These are phyloP conservation scores for Acrocephalus kingi DNA, from an alignment of 2,113 vertebrate species.

Conservation along the genomic window DNA sequence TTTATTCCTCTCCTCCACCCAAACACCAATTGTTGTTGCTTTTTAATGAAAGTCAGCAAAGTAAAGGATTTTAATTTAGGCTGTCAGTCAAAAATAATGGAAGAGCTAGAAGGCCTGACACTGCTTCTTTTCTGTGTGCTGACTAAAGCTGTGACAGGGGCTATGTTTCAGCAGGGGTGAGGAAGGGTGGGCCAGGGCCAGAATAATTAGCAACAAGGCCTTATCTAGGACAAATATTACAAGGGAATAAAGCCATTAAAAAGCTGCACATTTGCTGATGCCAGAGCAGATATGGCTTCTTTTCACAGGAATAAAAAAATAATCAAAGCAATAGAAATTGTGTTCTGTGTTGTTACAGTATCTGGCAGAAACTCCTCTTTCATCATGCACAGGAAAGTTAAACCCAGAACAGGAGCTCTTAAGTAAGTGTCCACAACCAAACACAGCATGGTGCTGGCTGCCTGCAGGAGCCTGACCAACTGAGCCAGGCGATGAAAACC, in stretches of 20 bases:
- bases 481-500: accelerated
- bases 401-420: background rate
- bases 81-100: slow-evolving; percentile 21
- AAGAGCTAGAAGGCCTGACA: background rate
- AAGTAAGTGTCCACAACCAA: background rate
- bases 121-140: background rate
- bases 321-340: background rate
- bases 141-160: background rate
- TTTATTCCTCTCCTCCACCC: background rate
- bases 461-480: background rate
- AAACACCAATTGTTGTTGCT: background rate
- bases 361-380: background rate
- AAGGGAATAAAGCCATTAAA: background rate
- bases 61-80: slow-evolving; percentile 13
- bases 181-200: background rate
- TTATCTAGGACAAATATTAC: background rate
- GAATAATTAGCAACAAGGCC: background rate
- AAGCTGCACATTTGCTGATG: background rate
- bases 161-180: background rate
- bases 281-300: background rate
- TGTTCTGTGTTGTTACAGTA: background rate
- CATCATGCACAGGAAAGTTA: background rate
- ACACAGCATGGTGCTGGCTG: background rate
- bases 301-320: background rate
- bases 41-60: slow-evolving; percentile 26